Evolutionary conservation across 2,888 invertebrate species (phyloP).

Genomic region (Lithosia quadra): DNA sequence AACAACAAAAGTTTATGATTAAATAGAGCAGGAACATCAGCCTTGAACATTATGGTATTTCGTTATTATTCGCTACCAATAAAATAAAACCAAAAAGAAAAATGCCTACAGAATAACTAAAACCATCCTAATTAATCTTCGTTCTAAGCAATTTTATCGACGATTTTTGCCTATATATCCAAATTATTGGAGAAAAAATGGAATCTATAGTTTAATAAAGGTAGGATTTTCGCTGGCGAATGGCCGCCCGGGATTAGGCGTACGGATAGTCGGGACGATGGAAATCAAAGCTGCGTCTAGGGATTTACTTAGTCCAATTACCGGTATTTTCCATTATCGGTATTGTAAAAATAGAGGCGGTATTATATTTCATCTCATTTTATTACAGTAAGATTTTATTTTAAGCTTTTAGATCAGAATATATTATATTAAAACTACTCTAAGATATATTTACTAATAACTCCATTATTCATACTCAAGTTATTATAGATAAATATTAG

Average conservation of each 20-base stretch:
- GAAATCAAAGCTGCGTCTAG: neutral
- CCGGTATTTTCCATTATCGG: neutral
- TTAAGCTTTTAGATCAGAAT: neutral
- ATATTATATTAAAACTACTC: neutral
- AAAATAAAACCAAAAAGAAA: neutral
- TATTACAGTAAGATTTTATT: neutral
- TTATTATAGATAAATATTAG: no score
- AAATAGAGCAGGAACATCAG: neutral
- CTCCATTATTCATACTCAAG: neutral
- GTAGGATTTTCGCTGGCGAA: neutral
- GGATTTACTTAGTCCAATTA: conserved; percentile 5
- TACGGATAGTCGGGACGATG: neutral
- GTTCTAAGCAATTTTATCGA: neutral
- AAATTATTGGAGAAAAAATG: conserved; percentile 1
- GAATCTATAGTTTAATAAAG: conserved; percentile 1
- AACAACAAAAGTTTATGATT: no score
- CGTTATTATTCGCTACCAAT: neutral
- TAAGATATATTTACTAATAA: no score
- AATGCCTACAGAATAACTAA: neutral
- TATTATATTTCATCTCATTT: neutral
- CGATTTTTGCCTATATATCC: neutral
- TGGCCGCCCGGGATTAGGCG: neutral
- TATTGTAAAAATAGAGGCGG: neutral
- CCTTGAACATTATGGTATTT: neutral
- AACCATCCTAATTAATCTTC: neutral